Conservation (phyloP, 1,140 invertebrate species). For the Dryas iulia region DNA sequence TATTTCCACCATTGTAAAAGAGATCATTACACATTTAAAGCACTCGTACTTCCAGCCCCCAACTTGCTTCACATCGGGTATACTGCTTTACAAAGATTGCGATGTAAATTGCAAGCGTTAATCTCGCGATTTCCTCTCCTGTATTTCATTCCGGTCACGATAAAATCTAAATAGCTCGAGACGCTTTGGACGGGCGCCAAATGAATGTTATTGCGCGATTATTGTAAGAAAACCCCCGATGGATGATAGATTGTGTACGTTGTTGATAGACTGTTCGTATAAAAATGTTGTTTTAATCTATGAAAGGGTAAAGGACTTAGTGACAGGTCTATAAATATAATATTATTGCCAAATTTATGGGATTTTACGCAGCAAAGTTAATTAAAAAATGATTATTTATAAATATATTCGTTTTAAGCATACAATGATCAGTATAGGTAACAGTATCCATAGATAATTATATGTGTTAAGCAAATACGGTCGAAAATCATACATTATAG, state of each 20-base stretch:
- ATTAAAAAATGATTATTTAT: too few species aligned
- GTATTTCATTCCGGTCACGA: constrained; percentile 49
- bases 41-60: constrained; percentile 9
- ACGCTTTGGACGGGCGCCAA: constrained; percentile 41
- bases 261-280: neutral
- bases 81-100: constrained; percentile 35
- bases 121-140: constrained; percentile 41
- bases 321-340: too few species aligned
- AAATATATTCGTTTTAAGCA: too few species aligned
- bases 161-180: constrained; percentile 56
- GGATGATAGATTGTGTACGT: constrained; percentile 28
- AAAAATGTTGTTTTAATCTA: too few species aligned
- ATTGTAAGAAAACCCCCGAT: constrained; percentile 27
- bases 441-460: too few species aligned
- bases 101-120: constrained; percentile 44
- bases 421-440: too few species aligned
- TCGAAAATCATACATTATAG: too few species aligned
- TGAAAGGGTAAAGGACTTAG: too few species aligned
- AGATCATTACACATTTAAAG: neutral
- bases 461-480: too few species aligned
- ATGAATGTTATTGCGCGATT: constrained; percentile 38
- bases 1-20: neutral
- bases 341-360: too few species aligned
- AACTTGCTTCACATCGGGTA: constrained; percentile 14
- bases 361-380: too few species aligned